Percentiles rank a stretch among this genome's conserved stretches.
Conservation (phyloP, 2,888 invertebrate genomes). For the Allophyes oxyacanthae region DNA sequence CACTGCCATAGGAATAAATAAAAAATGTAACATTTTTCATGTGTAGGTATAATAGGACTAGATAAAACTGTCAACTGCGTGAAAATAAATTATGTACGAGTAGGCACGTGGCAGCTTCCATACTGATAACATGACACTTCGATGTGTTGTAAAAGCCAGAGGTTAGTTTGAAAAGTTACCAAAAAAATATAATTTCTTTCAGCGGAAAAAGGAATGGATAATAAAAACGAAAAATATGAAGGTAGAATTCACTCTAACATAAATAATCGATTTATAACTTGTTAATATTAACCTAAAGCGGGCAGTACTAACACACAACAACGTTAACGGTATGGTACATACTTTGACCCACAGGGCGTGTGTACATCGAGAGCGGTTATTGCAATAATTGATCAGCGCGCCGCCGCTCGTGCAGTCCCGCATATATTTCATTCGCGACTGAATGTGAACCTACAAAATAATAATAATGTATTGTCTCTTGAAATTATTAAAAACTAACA, state of each 20-base stretch:
- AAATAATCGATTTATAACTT: too few relatives aligned
- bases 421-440: slow-evolving; percentile 33
- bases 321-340: too few relatives aligned
- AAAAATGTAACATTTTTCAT: slow-evolving; percentile 10
- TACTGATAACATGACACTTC: slow-evolving; percentile 10
- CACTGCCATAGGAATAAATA: not conserved
- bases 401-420: slow-evolving; percentile 16
- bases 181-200: too few relatives aligned
- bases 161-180: not conserved
- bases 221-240: too few relatives aligned
- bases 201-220: not conserved
- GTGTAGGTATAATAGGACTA: slow-evolving; percentile 6
- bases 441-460: slow-evolving; percentile 1
- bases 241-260: too few relatives aligned
- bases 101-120: slow-evolving; percentile 1
- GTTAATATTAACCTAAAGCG: too few relatives aligned
- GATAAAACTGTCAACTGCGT: slow-evolving; percentile 13
- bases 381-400: slow-evolving; percentile 53
- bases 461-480: too few relatives aligned
- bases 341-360: slow-evolving; percentile 14
- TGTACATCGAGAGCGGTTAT: slow-evolving; percentile 30
- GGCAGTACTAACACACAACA: too few relatives aligned
- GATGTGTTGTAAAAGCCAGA: slow-evolving; percentile 9
- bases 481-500: too few relatives aligned
- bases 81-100: slow-evolving; percentile 20